Conservation (phyloP, 2,888 invertebrate species). For the Tromatobia lineatoria region DNA sequence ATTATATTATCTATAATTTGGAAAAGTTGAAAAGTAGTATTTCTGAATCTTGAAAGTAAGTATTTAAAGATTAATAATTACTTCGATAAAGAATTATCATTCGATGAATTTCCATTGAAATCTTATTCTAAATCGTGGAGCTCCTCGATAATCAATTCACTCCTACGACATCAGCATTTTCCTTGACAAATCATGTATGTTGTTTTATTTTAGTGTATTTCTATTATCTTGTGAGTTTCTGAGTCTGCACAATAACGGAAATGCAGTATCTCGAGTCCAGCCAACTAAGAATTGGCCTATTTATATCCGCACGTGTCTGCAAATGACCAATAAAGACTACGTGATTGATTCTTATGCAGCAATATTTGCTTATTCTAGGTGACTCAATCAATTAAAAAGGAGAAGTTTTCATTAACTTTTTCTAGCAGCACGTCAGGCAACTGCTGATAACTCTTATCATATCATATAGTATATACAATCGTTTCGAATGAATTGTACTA, state of each 20-base stretch:
- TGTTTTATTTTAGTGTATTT: background rate
- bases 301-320: background rate
- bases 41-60: no score
- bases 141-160: no score
- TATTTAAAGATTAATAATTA: no score
- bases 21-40: no score
- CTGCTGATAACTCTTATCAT: constrained; percentile 37
- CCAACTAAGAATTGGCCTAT: background rate
- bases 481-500: constrained; percentile 43
- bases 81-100: no score
- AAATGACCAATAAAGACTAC: constrained; percentile 1
- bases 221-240: no score
- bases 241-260: background rate
- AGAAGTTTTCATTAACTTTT: constrained; percentile 13
- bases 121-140: no score
- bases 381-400: constrained; percentile 29
- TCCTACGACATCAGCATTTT: no score
- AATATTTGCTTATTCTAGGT: constrained; percentile 7
- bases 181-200: background rate
- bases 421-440: constrained; percentile 9
- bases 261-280: background rate
- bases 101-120: no score
- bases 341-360: constrained; percentile 1
- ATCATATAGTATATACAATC: constrained; percentile 8
- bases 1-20: no score